These are phyloP conservation scores for Drosophila lacteicornis DNA, from an alignment of 1,140 invertebrate species.

Conservation along the genomic window DNA sequence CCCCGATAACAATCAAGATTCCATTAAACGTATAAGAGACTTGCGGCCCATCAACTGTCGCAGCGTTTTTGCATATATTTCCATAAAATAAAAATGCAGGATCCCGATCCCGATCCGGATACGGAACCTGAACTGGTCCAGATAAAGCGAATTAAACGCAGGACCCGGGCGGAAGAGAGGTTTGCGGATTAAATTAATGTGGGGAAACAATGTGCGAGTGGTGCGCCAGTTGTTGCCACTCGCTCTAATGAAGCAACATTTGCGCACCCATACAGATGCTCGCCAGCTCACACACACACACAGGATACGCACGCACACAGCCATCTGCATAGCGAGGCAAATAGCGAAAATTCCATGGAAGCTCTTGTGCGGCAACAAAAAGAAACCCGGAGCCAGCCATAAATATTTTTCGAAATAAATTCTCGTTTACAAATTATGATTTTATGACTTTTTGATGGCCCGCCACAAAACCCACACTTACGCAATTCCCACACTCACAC, in stretches of 20 bases:
- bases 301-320: background rate
- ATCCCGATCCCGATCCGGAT: background rate
- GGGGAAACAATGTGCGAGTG: conserved; percentile 33
- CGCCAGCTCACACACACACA: background rate
- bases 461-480: conserved; percentile 69
- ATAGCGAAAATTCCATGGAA: conserved; percentile 63
- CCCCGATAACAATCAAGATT: conserved; percentile 42
- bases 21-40: conserved; percentile 46
- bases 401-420: conserved; percentile 83
- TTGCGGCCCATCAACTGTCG: conserved; percentile 37
- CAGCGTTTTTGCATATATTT: conserved; percentile 43
- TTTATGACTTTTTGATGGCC: conserved; percentile 82
- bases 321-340: conserved; percentile 12
- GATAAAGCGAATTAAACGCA: conserved; percentile 48
- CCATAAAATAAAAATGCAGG: conserved; percentile 35
- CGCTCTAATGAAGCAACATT: conserved; percentile 68
- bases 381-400: conserved; percentile 60
- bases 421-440: conserved; percentile 82
- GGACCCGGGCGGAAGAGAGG: conserved; percentile 28
- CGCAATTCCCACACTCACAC: conserved; percentile 39
- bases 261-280: conserved; percentile 11
- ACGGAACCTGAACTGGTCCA: conserved; percentile 7
- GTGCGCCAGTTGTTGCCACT: conserved; percentile 42
- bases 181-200: conserved; percentile 51
- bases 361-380: conserved; percentile 38